phyloP scores from a whole-genome alignment of 2,888 invertebrate species.

The Pristionchus exspectatus region DNA sequence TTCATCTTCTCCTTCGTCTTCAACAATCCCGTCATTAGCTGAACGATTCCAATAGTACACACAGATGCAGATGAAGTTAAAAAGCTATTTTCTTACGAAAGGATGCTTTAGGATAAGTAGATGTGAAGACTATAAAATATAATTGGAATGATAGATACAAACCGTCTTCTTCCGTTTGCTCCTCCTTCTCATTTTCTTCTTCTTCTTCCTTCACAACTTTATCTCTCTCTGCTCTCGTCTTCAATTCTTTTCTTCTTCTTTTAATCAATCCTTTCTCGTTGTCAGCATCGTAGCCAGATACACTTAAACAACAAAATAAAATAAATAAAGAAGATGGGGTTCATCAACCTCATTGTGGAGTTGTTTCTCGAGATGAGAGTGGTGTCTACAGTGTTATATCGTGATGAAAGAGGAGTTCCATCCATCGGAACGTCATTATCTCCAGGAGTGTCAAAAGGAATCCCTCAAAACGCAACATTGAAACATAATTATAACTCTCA shows the following conservation, averaged over 20 bases:
- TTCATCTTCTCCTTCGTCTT: not conserved
- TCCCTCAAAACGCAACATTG: not conserved
- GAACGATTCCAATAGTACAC: not conserved
- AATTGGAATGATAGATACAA: not conserved
- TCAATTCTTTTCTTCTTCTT: conserved; percentile 36
- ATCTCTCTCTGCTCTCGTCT: conserved; percentile 3
- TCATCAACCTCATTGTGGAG: not conserved
- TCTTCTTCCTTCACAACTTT: not conserved
- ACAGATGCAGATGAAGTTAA: not conserved
- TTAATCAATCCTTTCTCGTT: conserved; percentile 51
- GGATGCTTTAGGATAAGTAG: too few relatives aligned
- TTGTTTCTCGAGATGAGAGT: conserved; percentile 13
- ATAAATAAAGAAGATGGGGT: not conserved
- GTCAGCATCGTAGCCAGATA: conserved; percentile 38
- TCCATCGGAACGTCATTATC: not conserved
- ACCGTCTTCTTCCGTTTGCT: not conserved
- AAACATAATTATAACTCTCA: not conserved
- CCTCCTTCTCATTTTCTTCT: not conserved
- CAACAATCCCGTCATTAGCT: not conserved
- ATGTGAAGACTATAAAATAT: not conserved
- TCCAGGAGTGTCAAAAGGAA: not conserved
- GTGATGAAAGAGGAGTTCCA: not conserved
- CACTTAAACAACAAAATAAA: not conserved
- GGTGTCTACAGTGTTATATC: not conserved
- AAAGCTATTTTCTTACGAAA: too few relatives aligned